Base-by-base conservation (phyloP, 2,888 invertebrate genomes). In the Cosmopolites sordidus region DNA sequence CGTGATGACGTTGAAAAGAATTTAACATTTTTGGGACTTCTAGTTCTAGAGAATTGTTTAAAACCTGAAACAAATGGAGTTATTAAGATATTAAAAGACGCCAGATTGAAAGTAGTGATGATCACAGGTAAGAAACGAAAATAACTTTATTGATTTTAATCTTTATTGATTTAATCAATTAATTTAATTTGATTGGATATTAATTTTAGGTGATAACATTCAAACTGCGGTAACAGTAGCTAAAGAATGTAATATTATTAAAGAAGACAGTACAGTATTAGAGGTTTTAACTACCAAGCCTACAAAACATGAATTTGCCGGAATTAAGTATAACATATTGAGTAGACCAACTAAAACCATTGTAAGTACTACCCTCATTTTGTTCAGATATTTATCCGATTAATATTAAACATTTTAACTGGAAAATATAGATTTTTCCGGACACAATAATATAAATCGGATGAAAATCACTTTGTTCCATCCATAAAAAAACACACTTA, bases 221-320 rank as follows among this genome's bases (percentile, higher is more conserved):
- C 78, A 93, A 64, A 97, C 97, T 0, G 96, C 94, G 0, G 78
- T 95, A 44, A 92, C 93, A 65, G 94, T 97, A 11, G 95, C 94
- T 0, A 80, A 86, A 44, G 92, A 93, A 68, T 95, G 95, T 73
- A 89, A 87, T 0, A 92, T 97, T 77, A 63, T 68, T 8, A 61
- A 64, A 37, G 51, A 53, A 15, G 59, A 57, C n/a, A 48, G 60
- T 30, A 58, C 52, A 8, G 56, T 69, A 8, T 58, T 69, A 5
- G 69, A 70, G 51, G 62, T 70, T 16, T 43, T 59, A 3, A 63
- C 64, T 12, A 54, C 54, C 12, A 63, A 61, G 51, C 61, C 62
- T 0, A 61, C 60, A 3, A 63, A 63, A 48, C 54, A 44, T 4
- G 58, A 61, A 11, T 49, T 58, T 18, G 59, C 66, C 12, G 43